Percentiles rank a stretch among this genome's conserved stretches.
Evolutionary conservation across 2,113 vertebrate genomes (phyloP).

Genomic region (Trogon melanurus): DNA sequence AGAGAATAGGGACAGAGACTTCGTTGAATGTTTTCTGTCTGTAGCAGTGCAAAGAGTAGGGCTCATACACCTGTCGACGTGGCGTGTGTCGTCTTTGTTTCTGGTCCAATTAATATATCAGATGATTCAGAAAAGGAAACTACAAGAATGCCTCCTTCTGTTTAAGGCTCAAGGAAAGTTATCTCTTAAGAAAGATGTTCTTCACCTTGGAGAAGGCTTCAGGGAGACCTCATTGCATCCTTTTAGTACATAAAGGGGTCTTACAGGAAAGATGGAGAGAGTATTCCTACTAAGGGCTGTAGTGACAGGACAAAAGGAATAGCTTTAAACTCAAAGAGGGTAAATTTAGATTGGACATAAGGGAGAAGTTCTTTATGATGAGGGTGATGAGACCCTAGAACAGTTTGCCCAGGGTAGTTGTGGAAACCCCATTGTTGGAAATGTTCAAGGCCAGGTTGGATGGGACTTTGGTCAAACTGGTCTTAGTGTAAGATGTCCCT

Average conservation of each 20-base stretch:
- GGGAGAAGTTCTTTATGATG: no score
- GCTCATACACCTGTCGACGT: not conserved
- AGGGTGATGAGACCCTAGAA: no score
- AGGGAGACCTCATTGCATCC: fast-evolving
- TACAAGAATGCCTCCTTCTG: not conserved
- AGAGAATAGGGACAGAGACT: not conserved
- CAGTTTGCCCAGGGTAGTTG: no score
- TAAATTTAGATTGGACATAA: no score
- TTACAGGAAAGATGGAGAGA: not conserved
- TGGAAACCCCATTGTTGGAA: no score
- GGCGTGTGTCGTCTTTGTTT: not conserved
- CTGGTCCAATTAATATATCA: not conserved
- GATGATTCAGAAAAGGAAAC: not conserved
- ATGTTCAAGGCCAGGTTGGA: no score
- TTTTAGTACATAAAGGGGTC: not conserved
- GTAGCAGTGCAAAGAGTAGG: not conserved
- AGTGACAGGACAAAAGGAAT: not conserved
- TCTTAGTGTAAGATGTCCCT: not conserved
- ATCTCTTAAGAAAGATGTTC: not conserved
- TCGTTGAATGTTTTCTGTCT: not conserved
- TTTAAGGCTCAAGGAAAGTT: not conserved
- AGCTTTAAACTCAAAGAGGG: no score
- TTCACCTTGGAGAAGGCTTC: not conserved
- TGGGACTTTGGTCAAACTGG: no score
- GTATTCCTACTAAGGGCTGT: not conserved